Evolutionary conservation across 2,888 invertebrate species (phyloP).

Genomic region (Rapana venosa): DNA sequence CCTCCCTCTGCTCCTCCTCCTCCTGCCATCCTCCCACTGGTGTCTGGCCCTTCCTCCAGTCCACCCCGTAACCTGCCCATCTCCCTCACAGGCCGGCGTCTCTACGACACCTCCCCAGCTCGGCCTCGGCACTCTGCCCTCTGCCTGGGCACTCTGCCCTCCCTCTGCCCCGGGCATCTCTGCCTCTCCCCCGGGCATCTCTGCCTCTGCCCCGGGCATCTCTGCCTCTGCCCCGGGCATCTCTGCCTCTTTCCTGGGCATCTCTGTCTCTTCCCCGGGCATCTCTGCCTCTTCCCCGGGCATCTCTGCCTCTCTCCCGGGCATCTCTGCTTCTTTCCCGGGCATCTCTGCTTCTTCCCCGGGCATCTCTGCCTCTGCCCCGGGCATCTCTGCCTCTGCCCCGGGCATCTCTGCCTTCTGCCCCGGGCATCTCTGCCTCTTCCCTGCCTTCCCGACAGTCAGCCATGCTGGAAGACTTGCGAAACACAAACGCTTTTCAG

Average conservation of each 20-base stretch:
- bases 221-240: not conserved
- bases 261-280: not conserved
- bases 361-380: no score
- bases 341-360: not conserved
- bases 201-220: not conserved
- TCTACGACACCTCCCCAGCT: no score
- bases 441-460: not conserved
- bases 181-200: not conserved
- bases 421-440: not conserved
- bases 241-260: not conserved
- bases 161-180: not conserved
- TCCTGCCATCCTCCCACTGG: no score
- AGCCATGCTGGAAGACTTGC: not conserved
- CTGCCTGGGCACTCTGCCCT: no score
- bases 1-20: no score
- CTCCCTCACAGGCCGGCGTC: no score
- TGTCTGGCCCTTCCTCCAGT: constrained; percentile 5
- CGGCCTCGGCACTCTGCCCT: no score
- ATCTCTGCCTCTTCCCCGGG: not conserved
- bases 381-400: not conserved
- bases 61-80: not conserved
- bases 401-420: not conserved
- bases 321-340: no score
- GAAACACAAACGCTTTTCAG: not conserved
- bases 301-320: not conserved